Base-by-base conservation (phyloP, 2,797 vertebrate species). In the Brachymystax lenok region DNA sequence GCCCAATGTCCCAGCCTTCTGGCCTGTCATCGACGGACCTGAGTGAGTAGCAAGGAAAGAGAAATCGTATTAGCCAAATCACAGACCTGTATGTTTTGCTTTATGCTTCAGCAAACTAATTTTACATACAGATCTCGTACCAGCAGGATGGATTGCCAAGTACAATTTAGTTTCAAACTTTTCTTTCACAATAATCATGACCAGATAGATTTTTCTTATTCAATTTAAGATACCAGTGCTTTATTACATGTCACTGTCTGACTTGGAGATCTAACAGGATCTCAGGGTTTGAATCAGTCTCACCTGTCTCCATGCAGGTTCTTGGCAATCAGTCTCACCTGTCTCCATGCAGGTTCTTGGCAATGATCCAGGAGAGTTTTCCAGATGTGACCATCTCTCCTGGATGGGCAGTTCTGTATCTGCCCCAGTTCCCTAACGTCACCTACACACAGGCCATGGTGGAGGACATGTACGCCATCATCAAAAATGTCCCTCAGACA, bases 381-480 rank as follows among this genome's bases (percentile, higher is more conserved):
- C 94, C 95, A 8, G 79, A 95, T 8, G 92, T 86, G 80, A 97
- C 95, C 12, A 78, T 97, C 79, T 97, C 96, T 66, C 91, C 91
- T 0, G 96, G 96, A 35, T 97, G 96, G 95, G 94, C 91, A 80
- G 95, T 96, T 16, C 54, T 87, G 24, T 96, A 96, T 21, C 0
- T 83, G 12, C 82, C 93, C 1, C 0, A 77, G 0, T 67, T 90
- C 3, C 83, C 61, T 0, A 77, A 83, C 8, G 77, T 40, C 12
- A 92, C 93, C 0, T 97, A 96, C 78, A 94, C 90, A 2, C 87
- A 64, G 40, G 46, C 80, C 67, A 97, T 96, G 96, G 86, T 97
- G 80, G 86, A 93, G 33, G 30, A 92, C 17, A 97, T 97, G 96
- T 94, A 95, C 19, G 3, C 74, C 2, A 74, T 93, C 50, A 86